Base-by-base conservation (phyloP, 2,888 invertebrate genomes). In the Itoplectis maculator region DNA sequence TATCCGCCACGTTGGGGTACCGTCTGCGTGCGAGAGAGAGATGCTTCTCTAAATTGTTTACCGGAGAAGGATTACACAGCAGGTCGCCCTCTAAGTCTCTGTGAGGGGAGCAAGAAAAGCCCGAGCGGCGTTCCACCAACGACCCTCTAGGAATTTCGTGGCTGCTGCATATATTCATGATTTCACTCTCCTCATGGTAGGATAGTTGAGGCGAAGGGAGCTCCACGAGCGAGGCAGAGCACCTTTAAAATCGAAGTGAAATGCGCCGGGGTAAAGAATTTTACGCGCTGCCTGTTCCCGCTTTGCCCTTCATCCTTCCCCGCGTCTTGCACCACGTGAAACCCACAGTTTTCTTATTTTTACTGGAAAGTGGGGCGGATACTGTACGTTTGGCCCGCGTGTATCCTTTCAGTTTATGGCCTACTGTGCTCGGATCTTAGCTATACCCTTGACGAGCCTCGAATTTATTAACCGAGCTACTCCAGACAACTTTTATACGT, bases 121-220 rank as follows among this genome's bases (percentile, higher is more conserved):
- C 37, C 37, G 40, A 61, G 40, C 61, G 61, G 40, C 61, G 61
- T 61, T 61, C 61, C 35, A 61, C 61, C 37, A 61, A 61, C 61
- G 61, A 61, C 61, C 61, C 61, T 61, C 61, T 40, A 37, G 61
- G 61, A 61, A 61, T 61, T 61, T 61, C 61, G 61, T 61, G 61
- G 61, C 61, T 61, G 61, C 15, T 61, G 61, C 61, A 61, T 61
- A 61, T 61, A 61, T 61, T 61, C 61, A 61, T 61, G 61, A 61
- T 61, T 61, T 61, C 37, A 61, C 37, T 61, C 35, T 61, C 61
- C 37, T 37, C 61, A 37, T 37, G 61, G 61, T 61, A 37, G 37
- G 61, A 61, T 61, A 40, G 61, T 35, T 35, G 56, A 35, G 15
- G 56, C 56, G 8, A 59, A 59, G n/a, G 56, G n/a, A 59, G 56